Base-by-base conservation (phyloP, 1,140 invertebrate genomes). In the Drosophila equinoxialis region DNA sequence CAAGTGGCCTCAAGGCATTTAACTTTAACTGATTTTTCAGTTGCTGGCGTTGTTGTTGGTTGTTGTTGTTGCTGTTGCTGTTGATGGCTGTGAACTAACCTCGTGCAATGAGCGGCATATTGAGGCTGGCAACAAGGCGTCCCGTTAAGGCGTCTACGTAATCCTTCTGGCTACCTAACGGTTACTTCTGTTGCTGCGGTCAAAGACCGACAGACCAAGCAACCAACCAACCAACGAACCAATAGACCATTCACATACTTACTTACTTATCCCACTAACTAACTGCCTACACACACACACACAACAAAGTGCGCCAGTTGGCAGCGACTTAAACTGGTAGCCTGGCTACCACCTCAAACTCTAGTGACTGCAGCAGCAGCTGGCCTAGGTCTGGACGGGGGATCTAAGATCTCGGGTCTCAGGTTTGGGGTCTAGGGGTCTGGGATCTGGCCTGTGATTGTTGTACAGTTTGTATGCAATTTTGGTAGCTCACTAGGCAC, bases 21-120 rank as follows among this genome's bases (percentile, higher is more conserved):
- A 72, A 80, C 74, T 85, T 84, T 86, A 81, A 85, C 81, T 85
- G 81, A 85, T 85, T 85, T 85, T 67, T 55, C 48, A 62, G 48
- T 62, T 64, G 60, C 10, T 51, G 14, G 63, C 3, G 35, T 6
- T 26, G 20, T 23, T 30, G 17, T 17, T 17, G 17, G 20, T 23
- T 30, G 17, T 17, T 17, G 17, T 17, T 64, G 60, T 10, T 51
- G 14, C 63, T 26, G 35, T 6, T 26, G 20, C 13, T 30, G 39
- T 13, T 23, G 10, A 26, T 14, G 57, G 41, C 14, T 64, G n/a
- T 42, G 68, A 60, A 82, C 80, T 83, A 79, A 83, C 80, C 81
- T 83, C 66, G 67, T 64, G 68, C 81, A 83, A 83, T 77, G 65
- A 41, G 58, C 54, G 65, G 54, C 64, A 66, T 48, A 23, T 78